These are phyloP conservation scores for Holcopasites calliopsidis DNA, from an alignment of 1,140 invertebrate genomes.

Conservation along the genomic window DNA sequence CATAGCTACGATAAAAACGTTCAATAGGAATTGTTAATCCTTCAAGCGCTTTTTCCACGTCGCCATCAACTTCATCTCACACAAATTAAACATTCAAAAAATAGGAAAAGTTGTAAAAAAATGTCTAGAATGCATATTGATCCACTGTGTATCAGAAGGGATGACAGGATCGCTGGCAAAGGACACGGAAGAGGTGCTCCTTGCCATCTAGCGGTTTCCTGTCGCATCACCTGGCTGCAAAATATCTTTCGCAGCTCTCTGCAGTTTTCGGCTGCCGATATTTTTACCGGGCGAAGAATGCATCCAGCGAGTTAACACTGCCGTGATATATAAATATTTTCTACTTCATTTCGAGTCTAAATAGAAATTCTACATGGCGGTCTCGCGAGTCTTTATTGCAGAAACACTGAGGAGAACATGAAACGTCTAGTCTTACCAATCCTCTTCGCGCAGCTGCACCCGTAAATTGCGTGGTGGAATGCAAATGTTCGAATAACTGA, in stretches of 20 bases:
- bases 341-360: slow-evolving; percentile 1
- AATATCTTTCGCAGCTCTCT: slow-evolving; percentile 67
- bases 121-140: slow-evolving; percentile 21
- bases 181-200: slow-evolving; percentile 67
- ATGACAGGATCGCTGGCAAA: slow-evolving; percentile 31
- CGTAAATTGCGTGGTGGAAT: slow-evolving; percentile 46
- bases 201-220: slow-evolving; percentile 77
- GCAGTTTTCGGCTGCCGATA: slow-evolving; percentile 77
- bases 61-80: too few relatives aligned
- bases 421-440: slow-evolving; percentile 12
- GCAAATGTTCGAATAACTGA: slow-evolving; percentile 20
- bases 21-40: too few relatives aligned
- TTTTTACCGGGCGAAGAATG: slow-evolving; percentile 14
- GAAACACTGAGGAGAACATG: background rate
- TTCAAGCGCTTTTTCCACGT: too few relatives aligned
- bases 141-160: slow-evolving; percentile 11
- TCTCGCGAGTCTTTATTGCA: background rate
- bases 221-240: slow-evolving; percentile 66
- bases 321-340: slow-evolving; percentile 22
- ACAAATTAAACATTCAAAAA: too few relatives aligned
- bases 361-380: slow-evolving; percentile 10
- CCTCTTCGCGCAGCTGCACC: slow-evolving; percentile 29
- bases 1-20: too few relatives aligned
- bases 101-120: background rate
- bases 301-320: background rate